These are phyloP conservation scores for Paracentrotus lividus DNA, from an alignment of 53 echinoderm and acorn worm species.

Conservation along the genomic window DNA sequence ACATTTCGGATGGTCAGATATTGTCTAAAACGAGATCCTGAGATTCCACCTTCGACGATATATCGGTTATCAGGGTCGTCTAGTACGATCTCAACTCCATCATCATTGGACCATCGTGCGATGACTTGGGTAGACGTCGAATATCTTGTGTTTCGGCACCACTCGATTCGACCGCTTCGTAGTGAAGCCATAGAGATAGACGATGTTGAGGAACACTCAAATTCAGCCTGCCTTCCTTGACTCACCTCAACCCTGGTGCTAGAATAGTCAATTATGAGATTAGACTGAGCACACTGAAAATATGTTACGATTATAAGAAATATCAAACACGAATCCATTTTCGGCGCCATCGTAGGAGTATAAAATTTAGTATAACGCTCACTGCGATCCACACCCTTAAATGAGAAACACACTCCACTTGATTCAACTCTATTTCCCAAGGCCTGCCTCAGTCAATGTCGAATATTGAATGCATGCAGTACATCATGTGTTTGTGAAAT, in stretches of 20 bases:
- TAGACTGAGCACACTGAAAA: neutral
- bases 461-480: too few relatives aligned
- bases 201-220: neutral
- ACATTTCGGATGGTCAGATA: constrained; percentile 26
- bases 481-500: too few relatives aligned
- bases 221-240: neutral
- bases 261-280: neutral
- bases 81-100: neutral
- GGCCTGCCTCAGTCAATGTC: too few relatives aligned
- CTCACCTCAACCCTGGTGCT: neutral
- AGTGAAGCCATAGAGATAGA: neutral
- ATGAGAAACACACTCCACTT: too few relatives aligned
- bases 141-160: constrained; percentile 23
- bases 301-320: constrained; percentile 15
- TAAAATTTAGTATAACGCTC: too few relatives aligned
- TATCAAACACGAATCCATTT: neutral
- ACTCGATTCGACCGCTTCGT: constrained; percentile 37
- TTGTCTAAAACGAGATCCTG: neutral
- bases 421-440: too few relatives aligned
- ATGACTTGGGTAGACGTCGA: neutral
- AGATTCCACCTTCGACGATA: neutral
- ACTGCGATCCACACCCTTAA: too few relatives aligned
- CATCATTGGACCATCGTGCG: constrained; percentile 39
- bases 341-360: neutral
- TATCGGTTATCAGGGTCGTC: neutral